Percentiles rank a stretch among this genome's conserved stretches.
Evolutionary conservation across 2,113 vertebrate genomes (phyloP).

Genomic region (Pterophyllum scalare): DNA sequence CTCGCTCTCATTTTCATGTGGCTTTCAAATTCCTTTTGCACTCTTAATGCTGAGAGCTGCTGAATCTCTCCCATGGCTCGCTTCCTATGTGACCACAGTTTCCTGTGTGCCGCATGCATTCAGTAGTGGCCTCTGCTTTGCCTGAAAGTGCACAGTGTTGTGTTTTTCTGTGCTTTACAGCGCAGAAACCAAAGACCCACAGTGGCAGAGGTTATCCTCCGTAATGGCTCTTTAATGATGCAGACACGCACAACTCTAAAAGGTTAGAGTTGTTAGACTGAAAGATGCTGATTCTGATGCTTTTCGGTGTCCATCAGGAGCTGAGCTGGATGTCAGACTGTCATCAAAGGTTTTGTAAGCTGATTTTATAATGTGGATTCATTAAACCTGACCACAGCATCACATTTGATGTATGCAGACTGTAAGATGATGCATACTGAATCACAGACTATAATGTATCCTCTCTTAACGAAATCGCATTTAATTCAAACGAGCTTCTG

Average conservation of each 20-base stretch:
- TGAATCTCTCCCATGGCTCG: neutral
- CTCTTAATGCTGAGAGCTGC: neutral
- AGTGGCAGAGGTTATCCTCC: neutral
- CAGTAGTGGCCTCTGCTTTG: neutral
- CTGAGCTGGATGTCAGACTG: neutral
- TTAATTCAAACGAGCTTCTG: neutral
- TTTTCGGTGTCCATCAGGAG: neutral
- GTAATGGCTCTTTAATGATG: neutral
- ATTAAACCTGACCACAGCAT: too few relatives aligned
- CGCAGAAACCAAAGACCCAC: neutral
- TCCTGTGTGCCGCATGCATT: conserved; percentile 24
- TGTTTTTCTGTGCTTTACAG: neutral
- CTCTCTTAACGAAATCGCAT: fast-evolving
- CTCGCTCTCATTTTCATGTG: neutral
- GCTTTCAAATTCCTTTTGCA: neutral
- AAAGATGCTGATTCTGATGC: neutral
- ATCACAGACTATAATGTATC: neutral
- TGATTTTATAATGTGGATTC: neutral
- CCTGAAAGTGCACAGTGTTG: neutral
- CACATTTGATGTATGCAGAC: too few relatives aligned
- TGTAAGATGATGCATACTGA: too few relatives aligned
- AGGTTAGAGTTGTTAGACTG: too few relatives aligned
- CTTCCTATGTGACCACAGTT: conserved; percentile 10
- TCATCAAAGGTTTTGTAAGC: neutral
- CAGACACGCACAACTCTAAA: fast-evolving